Base-by-base conservation (phyloP, 2,113 vertebrate species). In the Sylvia atricapilla region DNA sequence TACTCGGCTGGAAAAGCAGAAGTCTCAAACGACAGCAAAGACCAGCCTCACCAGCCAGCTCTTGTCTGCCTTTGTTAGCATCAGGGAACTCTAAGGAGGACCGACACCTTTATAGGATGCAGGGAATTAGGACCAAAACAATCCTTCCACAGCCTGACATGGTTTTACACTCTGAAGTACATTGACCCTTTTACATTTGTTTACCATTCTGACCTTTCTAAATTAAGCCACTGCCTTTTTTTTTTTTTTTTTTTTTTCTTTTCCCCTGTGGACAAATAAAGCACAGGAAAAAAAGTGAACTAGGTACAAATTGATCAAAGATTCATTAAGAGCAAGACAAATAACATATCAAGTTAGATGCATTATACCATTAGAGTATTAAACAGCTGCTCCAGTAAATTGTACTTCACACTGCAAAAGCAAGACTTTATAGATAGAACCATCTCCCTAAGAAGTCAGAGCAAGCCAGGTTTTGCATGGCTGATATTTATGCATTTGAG, bases 51-150 rank as follows among this genome's bases (percentile, higher is more conserved):
- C 44, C 87, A 96, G 76, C 96, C 76, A 97, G 81, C 66, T 86
- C 95, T 83, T 97, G 95, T 98, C 97, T 97, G 27, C 27, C 78
- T 92, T 94, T 84, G 86, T 98, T 97, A 98, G 53, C 85, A 94
- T 96, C 96, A 96, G 79, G 17, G 33, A 82, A 37, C 73, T 59
- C 70, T 97, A 97, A 97, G 93, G 93, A 97, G 89, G 72, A 83
- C 59, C 0, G 68, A 96, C 96, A 97, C 49, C 43, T 97, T 74
- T 52, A 78, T 84, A 83, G 84, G 92, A 97, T 90, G 84, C 62
- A 74, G 87, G 86, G 86, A 98, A 97, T 97, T 97, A 96, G 75
- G 76, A 96, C 96, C 96, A 96, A 97, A 96, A 73, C 27, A 62
- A 96, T 95, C 88, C 89, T 96, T 97, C 96, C 75, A 12, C 30